Evolutionary conservation across 2,888 invertebrate genomes (phyloP), one percentile per base, ranked within the genome.

Genomic region (Smittia aterrima): DNA sequence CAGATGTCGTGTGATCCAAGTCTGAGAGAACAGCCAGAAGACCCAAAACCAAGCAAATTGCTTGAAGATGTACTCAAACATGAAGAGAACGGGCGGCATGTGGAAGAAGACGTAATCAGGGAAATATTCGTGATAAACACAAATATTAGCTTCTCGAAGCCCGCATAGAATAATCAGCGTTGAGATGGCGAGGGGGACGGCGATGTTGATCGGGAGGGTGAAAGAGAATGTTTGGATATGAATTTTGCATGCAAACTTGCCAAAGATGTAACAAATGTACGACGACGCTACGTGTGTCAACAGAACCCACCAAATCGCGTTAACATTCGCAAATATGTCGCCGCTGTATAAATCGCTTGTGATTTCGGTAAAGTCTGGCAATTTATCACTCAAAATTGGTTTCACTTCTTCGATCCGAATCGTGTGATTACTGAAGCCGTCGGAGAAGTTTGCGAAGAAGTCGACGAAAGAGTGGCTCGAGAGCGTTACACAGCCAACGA

Each of bases 171-270:
- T 82, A 41, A 92, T 87, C 40, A 92, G 84, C n/a, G 88, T 79
- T 18, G 88, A 88, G 1, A 95, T 85, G 1, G 91, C 86, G 0
- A 89, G 85, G 0, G 95, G 95, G 0, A 92, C 90, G 0, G 90
- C 87, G 11, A 96, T 84, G 78, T 87, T 89, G 53, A 95, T 83
- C 0, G 96, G 94, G 76, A 96, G 86, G 0, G 96, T 92, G 78
- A 92, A 95, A 78, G 95, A 92, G 80, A 94, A 90, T 73, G 89
- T 88, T 81, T 96, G 96, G 80, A 97, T 95, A 80, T 92, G 88
- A 76, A 95, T 91, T 84, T 92, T 93, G 84, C 93, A 94, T 0
- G 94, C 91, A 77, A 93, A 92, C 83, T 93, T 95, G 2, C 89
- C 87, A 76, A 87, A 86, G 20, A 85, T 84, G 79, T 88, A 91